phyloP scores from a whole-genome alignment of 2,888 invertebrate genomes.

The Polyommatus icarus region DNA sequence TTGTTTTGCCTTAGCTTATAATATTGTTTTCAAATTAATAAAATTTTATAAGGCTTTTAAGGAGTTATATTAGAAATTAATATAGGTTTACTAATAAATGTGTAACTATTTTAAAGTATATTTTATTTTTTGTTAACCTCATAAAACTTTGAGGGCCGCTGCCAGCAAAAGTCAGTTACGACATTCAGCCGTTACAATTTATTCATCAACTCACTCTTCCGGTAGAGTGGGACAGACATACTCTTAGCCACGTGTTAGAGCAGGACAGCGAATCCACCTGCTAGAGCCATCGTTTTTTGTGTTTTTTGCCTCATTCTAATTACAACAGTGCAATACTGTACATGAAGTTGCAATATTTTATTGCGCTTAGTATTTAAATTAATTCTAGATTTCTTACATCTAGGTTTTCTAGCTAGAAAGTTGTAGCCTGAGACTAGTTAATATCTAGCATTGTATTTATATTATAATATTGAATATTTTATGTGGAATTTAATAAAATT shows the following conservation, averaged over 20 bases:
- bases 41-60: no score
- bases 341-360: slow-evolving; percentile 35
- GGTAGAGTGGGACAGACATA: slow-evolving; percentile 56
- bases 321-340: slow-evolving; percentile 65
- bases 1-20: no score
- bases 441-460: background rate
- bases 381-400: background rate
- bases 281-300: slow-evolving; percentile 57
- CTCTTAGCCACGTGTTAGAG: slow-evolving; percentile 38
- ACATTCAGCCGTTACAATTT: slow-evolving; percentile 74
- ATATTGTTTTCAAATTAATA: no score
- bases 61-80: no score
- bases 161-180: slow-evolving; percentile 72
- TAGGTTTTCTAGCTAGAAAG: background rate
- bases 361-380: background rate
- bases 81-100: no score
- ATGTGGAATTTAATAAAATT: no score
- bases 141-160: slow-evolving; percentile 56
- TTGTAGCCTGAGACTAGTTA: background rate
- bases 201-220: slow-evolving; percentile 64
- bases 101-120: background rate
- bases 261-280: slow-evolving; percentile 64
- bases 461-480: no score
- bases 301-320: slow-evolving; percentile 58
- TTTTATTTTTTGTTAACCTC: background rate